These are phyloP conservation scores for Zaprionus obscuricornis DNA, from an alignment of 2,888 invertebrate species.

Conservation along the genomic window DNA sequence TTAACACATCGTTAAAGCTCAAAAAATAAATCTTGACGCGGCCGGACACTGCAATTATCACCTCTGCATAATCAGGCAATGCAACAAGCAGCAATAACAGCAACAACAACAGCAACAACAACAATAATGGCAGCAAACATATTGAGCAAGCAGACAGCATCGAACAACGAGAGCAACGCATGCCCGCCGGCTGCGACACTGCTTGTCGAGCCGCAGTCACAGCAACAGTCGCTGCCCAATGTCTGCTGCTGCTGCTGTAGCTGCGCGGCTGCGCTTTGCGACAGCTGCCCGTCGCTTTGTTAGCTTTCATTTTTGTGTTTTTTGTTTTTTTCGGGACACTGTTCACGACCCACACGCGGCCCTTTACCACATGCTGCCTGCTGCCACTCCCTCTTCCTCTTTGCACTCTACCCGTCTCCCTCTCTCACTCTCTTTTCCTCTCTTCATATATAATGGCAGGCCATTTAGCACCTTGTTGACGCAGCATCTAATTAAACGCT, in stretches of 20 bases:
- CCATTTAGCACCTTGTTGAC: conserved; percentile 83
- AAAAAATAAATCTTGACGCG: conserved; percentile 80
- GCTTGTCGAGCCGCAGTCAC: conserved; percentile 4
- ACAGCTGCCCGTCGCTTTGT: conserved; percentile 55
- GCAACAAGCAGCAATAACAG: conserved; percentile 10
- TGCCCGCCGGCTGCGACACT: conserved; percentile 58
- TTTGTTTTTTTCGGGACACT: conserved; percentile 8
- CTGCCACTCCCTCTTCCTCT: too few species aligned
- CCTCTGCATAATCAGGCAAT: conserved; percentile 77
- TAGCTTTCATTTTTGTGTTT: conserved; percentile 73
- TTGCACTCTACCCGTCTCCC: too few species aligned
- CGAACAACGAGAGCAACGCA: conserved; percentile 72
- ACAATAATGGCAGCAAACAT: conserved; percentile 13
- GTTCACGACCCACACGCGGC: conserved; percentile 72
- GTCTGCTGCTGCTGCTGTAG: conserved; percentile 12
- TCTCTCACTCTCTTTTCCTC: not conserved
- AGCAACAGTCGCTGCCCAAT: not conserved
- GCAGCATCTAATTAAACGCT: conserved; percentile 81
- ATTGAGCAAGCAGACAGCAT: conserved; percentile 43
- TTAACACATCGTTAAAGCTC: conserved; percentile 82
- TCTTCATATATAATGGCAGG: conserved; percentile 66
- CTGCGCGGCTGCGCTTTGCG: conserved; percentile 31
- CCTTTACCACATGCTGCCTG: too few species aligned
- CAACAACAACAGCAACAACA: conserved; percentile 16
- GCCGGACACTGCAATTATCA: conserved; percentile 81